Conservation (phyloP, 2,888 invertebrate species). For the Lysandra bellargus region DNA sequence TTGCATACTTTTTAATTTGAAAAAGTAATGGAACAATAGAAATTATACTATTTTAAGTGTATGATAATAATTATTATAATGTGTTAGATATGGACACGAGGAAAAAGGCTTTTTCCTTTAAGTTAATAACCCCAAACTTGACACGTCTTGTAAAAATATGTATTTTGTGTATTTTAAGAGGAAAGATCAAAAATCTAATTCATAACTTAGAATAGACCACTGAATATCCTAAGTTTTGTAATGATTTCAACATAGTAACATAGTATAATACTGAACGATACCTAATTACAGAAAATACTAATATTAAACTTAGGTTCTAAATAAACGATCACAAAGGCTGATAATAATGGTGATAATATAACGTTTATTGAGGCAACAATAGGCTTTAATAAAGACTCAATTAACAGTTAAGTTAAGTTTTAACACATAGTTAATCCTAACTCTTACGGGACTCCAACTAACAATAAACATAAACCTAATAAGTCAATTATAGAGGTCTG, state of each 20-base stretch:
- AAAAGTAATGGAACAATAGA: neutral
- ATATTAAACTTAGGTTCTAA: neutral
- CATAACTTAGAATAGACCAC: too few species aligned
- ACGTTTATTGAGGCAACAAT: neutral
- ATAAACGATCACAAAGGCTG: neutral
- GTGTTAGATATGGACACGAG: too few species aligned
- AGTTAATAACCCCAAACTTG: too few species aligned
- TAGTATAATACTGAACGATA: too few species aligned
- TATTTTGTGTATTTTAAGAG: too few species aligned
- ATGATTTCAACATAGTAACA: too few species aligned
- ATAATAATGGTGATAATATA: constrained; percentile 4
- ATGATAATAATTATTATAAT: too few species aligned
- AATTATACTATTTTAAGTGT: too few species aligned
- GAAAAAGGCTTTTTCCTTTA: too few species aligned
- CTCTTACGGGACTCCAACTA: constrained; percentile 22
- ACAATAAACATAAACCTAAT: constrained; percentile 31
- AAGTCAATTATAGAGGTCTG: constrained; percentile 28
- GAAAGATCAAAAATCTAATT: too few species aligned
- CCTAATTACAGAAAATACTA: neutral
- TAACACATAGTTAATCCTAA: constrained; percentile 1
- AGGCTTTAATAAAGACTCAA: neutral
- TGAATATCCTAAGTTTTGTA: too few species aligned
- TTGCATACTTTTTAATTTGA: neutral
- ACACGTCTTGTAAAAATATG: too few species aligned
- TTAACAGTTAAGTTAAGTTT: constrained; percentile 17